Evolutionary conservation across 30 jellyfish, hydroid and myxozoan genomes (phyloP).

Genomic region (Aurelia sp.): DNA sequence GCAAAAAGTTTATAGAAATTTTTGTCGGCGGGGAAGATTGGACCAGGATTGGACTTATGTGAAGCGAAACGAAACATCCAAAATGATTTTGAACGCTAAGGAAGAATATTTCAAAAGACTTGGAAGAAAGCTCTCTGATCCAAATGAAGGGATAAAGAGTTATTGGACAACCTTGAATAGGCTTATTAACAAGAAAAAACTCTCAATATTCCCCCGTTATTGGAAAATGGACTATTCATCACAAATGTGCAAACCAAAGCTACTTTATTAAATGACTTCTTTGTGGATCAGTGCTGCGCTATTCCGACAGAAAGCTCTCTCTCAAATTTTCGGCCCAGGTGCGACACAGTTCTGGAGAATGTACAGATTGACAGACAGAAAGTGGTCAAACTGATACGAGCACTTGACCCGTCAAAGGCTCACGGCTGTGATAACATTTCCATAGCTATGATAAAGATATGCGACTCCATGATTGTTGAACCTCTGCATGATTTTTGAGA

Average conservation of each 20-base stretch:
- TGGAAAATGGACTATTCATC: conserved; percentile 29
- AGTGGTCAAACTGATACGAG: conserved; percentile 28
- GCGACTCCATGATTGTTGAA: conserved; percentile 44
- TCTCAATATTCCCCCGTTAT: conserved; percentile 55
- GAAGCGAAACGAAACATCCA: conserved; percentile 28
- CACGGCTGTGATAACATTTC: conserved; percentile 67
- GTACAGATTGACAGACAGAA: conserved; percentile 8
- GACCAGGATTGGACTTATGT: conserved; percentile 51
- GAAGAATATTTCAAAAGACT: conserved; percentile 33
- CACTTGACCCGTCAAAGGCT: conserved; percentile 42
- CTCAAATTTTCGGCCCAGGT: conserved; percentile 11
- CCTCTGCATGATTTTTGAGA: conserved; percentile 51
- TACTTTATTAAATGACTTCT: conserved; percentile 27
- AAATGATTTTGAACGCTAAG: conserved; percentile 43
- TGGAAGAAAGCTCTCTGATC: conserved; percentile 64
- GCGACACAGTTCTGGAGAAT: conserved; percentile 17
- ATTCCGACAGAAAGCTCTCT: conserved; percentile 33
- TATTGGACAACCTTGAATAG: conserved; percentile 64
- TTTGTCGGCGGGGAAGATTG: conserved; percentile 43
- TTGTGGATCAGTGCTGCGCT: conserved; percentile 45
- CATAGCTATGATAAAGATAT: conserved; percentile 52
- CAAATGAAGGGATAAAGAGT: conserved; percentile 36
- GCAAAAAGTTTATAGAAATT: conserved; percentile 51
- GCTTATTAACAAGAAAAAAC: conserved; percentile 32
- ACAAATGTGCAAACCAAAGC: conserved; percentile 45